Conservation (phyloP, 2,113 vertebrate genomes). For the Miniopterus natalensis region DNA sequence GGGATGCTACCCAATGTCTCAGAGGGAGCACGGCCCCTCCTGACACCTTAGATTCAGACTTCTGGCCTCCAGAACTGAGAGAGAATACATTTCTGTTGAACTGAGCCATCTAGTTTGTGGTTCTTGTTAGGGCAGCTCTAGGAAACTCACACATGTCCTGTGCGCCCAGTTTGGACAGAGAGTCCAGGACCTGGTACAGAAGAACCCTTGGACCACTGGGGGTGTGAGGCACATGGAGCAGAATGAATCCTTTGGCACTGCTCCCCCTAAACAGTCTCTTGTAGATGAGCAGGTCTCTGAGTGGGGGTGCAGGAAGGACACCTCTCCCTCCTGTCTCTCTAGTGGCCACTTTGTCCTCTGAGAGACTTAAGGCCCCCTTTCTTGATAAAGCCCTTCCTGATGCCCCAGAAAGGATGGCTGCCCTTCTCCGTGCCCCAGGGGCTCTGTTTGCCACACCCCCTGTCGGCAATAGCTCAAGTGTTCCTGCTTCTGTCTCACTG, state of each 20-base stretch:
- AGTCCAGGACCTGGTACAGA: neutral
- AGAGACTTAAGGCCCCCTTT: neutral
- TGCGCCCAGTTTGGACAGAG: neutral
- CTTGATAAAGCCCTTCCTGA: neutral
- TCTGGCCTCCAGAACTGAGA: neutral
- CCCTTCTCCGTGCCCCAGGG: neutral
- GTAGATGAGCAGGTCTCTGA: neutral
- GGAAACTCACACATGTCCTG: neutral
- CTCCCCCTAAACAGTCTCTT: neutral
- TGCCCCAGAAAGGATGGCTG: neutral
- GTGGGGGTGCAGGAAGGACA: neutral
- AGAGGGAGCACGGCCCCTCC: neutral
- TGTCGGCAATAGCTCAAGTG: neutral
- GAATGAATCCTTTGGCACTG: neutral
- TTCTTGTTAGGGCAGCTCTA: neutral
- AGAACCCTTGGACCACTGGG: neutral
- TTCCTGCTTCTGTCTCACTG: neutral
- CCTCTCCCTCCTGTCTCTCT: neutral
- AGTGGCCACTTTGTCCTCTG: accelerated
- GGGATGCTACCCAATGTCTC: neutral
- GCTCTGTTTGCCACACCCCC: neutral
- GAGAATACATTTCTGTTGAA: neutral
- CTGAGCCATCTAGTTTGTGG: neutral
- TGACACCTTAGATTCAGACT: neutral
- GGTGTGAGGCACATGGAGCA: neutral